Evolutionary conservation across 2,888 invertebrate species (phyloP).

Genomic region (Kryphioiulus occultus): DNA sequence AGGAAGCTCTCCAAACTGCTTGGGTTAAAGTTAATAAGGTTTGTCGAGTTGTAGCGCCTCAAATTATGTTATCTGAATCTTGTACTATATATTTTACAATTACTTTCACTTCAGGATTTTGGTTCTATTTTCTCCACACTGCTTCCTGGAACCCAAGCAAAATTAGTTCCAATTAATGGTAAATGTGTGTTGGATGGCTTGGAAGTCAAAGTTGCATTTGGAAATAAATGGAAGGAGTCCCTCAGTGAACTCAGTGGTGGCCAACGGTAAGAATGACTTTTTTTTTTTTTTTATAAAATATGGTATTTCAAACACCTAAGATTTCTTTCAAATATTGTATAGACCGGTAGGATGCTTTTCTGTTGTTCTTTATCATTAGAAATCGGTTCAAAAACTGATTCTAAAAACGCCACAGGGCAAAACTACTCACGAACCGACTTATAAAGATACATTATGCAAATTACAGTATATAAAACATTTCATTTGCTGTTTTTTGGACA

Average conservation of each 20-base stretch:
- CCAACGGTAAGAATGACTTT: constrained; percentile 72
- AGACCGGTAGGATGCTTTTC: too few species aligned
- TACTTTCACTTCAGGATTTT: constrained; percentile 71
- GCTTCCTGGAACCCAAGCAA: constrained; percentile 88
- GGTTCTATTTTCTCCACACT: constrained; percentile 91
- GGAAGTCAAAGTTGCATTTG: constrained; percentile 90
- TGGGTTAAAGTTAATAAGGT: constrained; percentile 81
- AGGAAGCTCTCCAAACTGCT: constrained; percentile 79
- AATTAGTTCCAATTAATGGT: constrained; percentile 79
- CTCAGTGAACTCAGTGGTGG: constrained; percentile 96
- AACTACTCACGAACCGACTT: too few species aligned
- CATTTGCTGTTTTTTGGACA: too few species aligned
- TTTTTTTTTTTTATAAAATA: not conserved
- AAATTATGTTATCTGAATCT: not conserved
- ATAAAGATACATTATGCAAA: too few species aligned
- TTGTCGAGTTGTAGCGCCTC: not conserved
- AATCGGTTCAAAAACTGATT: too few species aligned
- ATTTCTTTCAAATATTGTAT: too few species aligned
- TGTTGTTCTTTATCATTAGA: too few species aligned
- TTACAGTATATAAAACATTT: too few species aligned
- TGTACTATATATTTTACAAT: not conserved
- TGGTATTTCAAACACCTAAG: not conserved
- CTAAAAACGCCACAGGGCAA: too few species aligned
- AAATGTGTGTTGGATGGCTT: constrained; percentile 82
- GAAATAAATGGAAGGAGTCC: constrained; percentile 94